Percentiles rank a stretch among this genome's conserved stretches.
Evolutionary conservation across 2,113 vertebrate species (phyloP).

Genomic region (Syrrhaptes paradoxus): DNA sequence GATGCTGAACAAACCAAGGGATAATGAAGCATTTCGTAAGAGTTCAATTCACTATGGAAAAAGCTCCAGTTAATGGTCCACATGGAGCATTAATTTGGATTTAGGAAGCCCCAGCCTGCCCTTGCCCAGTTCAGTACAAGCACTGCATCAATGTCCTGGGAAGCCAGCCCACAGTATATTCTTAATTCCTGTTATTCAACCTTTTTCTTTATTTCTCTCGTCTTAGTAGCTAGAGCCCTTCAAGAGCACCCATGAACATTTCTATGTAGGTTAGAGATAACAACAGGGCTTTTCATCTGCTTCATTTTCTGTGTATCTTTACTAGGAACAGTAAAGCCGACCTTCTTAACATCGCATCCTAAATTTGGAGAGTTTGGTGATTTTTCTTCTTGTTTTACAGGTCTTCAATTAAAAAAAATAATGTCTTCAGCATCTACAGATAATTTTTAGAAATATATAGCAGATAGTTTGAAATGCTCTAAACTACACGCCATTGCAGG

Average conservation of each 20-base stretch:
- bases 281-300: not conserved
- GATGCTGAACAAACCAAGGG: not conserved
- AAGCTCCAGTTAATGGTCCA: not conserved
- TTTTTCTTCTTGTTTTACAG: not conserved
- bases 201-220: not conserved
- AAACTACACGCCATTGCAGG: not conserved
- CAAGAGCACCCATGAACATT: not conserved
- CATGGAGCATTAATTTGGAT: not conserved
- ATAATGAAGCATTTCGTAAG: not conserved
- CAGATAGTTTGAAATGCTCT: not conserved
- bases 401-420: not conserved
- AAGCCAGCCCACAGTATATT: not conserved
- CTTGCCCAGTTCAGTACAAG: not conserved
- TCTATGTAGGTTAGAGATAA: not conserved
- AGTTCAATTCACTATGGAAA: not conserved
- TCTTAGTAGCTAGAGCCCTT: not conserved
- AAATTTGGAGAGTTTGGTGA: not conserved
- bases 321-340: fast-evolving
- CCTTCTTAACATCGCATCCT: not conserved
- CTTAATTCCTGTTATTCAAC: not conserved
- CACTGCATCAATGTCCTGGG: not conserved
- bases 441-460: no score
- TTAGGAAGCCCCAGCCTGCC: not conserved
- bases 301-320: not conserved
- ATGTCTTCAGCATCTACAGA: no score